These are phyloP conservation scores for Erpornis zantholeuca DNA, from an alignment of 2,113 vertebrate genomes.

Conservation along the genomic window DNA sequence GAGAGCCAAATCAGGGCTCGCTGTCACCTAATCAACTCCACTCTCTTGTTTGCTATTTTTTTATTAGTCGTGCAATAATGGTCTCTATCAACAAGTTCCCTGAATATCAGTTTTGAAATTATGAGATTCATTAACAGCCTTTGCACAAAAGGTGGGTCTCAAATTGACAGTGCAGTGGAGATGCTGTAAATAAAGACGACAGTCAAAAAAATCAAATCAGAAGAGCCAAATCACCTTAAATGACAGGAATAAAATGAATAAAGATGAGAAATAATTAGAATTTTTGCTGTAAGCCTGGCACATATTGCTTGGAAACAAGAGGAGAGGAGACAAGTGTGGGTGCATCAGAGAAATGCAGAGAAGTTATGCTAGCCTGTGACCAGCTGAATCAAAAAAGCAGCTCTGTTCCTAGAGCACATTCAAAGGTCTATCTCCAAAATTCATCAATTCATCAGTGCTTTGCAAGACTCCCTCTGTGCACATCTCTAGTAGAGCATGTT, in stretches of 20 bases:
- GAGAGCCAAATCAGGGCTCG: not conserved
- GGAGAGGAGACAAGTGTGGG: fast-evolving
- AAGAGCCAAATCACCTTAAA: not conserved
- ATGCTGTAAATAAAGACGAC: not conserved
- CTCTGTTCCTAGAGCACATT: not conserved
- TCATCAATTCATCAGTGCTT: not conserved
- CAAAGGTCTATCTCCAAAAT: not conserved
- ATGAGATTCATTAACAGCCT: not conserved
- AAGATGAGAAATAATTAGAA: not conserved
- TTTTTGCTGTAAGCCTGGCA: not conserved
- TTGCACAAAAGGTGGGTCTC: not conserved
- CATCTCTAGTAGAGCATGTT: not conserved
- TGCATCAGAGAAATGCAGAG: not conserved
- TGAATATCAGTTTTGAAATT: not conserved
- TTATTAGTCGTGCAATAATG: not conserved
- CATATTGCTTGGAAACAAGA: not conserved
- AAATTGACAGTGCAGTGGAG: not conserved
- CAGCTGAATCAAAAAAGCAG: not conserved
- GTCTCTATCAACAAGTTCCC: not conserved
- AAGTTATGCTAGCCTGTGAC: not conserved
- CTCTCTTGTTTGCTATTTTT: not conserved
- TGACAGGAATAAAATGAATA: not conserved
- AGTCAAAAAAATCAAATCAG: not conserved
- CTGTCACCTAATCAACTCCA: not conserved
- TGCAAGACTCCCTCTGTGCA: not conserved